A percentile compares a stretch with the other conserved stretches of the same genome.
These are phyloP conservation scores for Noctua janthina DNA, from an alignment of 2,888 invertebrate genomes.

Conservation along the genomic window DNA sequence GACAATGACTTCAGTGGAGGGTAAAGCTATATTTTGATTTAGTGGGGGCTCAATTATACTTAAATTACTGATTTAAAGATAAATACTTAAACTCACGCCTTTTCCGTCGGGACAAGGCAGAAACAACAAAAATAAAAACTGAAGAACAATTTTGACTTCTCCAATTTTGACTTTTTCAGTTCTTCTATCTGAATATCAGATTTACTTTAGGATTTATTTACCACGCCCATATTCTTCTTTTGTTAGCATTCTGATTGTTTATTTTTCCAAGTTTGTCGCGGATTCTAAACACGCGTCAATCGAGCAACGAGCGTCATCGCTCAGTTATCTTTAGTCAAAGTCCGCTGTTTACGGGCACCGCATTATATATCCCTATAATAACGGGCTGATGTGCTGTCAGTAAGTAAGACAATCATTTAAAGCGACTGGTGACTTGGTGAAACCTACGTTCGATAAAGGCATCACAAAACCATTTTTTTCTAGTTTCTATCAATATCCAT, in stretches of 20 bases:
- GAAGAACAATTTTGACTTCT: background rate
- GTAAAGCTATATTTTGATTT: background rate
- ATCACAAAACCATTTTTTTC: background rate
- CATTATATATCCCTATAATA: background rate
- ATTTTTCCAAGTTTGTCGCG: conserved; percentile 12
- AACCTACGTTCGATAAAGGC: background rate
- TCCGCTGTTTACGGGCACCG: background rate
- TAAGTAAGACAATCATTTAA: background rate
- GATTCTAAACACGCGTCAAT: conserved; percentile 13
- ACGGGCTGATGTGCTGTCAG: background rate
- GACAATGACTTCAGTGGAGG: background rate
- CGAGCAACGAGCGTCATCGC: conserved; percentile 1
- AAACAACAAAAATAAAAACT: background rate
- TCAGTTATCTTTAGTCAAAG: conserved; percentile 20
- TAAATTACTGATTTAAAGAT: background rate
- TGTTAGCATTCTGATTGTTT: background rate
- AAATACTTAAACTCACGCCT: background rate
- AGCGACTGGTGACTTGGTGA: background rate
- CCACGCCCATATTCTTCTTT: background rate
- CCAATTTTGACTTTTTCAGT: background rate
- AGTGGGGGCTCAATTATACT: background rate
- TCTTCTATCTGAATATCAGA: background rate
- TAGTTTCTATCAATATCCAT: background rate
- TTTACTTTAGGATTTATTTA: background rate
- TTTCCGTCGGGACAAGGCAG: background rate